Base-by-base conservation (phyloP, 2,797 vertebrate genomes). In the Cyclopterus lumpus region DNA sequence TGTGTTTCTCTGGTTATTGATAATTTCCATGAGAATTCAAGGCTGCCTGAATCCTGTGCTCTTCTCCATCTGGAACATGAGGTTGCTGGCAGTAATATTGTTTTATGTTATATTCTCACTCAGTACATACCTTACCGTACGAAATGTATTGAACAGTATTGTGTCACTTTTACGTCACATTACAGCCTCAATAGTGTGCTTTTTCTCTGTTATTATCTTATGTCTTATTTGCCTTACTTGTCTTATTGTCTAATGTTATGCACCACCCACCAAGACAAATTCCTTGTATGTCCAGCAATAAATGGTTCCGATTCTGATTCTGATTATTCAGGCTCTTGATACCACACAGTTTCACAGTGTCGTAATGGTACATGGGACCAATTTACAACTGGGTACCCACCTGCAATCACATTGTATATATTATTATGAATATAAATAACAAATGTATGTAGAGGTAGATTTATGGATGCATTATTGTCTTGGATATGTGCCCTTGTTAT, bases 1-100 rank as follows among this genome's bases (percentile, higher is more conserved):
- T 38, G 22, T 60, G 32, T 28, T 14, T 30, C 79, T 70, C 15
- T 30, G 53, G 73, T 71, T 60, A 44, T 81, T 5, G 32, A 51
- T 24, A 0, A 67, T 51, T 63, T 61, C 20, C 10, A 42, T 48
- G 24, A 38, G 26, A 61, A 54, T 61, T 61, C 5, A 49, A 61
- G 30, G 16, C 26, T 44, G 15, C 22, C n/a, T 15, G 14, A 28
- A 24, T 68, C 1, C 32, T 64, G 34, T 51, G 36, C 14, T 54
- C 24, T 26, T 44, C 36, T 60, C 28, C 5, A 11, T 55, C 18
- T 54, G 26, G 64, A 53, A 63, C 49, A 36, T 16, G 7, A 49
- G 5, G 28, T 51, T 60, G 40, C 5, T 16, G 6, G 20, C 22
- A 5, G 42, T 60, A 3, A 11, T 16, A 32, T 9, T 30, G 38